Conservation (phyloP, 2,797 vertebrate genomes). For the Cephalopachus bancanus region DNA sequence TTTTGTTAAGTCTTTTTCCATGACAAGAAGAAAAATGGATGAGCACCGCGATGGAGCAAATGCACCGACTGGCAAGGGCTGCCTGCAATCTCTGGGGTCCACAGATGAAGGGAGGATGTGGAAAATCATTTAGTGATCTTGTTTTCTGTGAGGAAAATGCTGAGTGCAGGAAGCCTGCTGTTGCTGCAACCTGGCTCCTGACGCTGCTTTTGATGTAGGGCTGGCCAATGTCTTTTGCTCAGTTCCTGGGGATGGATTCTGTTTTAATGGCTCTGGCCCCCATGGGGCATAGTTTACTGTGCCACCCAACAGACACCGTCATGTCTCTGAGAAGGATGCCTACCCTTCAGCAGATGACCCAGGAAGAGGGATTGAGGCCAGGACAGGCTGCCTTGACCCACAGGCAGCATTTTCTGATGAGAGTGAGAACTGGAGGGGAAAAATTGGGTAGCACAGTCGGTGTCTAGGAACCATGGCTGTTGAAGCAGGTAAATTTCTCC, state of each 20-base stretch:
- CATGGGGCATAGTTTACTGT: constrained; percentile 75
- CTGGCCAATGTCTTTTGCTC: constrained; percentile 73
- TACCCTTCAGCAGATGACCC: constrained; percentile 79
- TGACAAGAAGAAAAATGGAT: constrained; percentile 81
- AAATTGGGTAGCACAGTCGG: fast-evolving
- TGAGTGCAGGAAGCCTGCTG: constrained; percentile 81
- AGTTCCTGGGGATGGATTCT: constrained; percentile 77
- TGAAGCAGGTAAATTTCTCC: not conserved
- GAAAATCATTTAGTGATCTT: constrained; percentile 80
- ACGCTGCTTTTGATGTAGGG: constrained; percentile 68
- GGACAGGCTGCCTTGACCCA: constrained; percentile 43
- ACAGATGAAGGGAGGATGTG: not conserved
- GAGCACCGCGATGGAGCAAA: constrained; percentile 71
- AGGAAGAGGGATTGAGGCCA: constrained; percentile 56
- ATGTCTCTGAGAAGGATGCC: constrained; percentile 72
- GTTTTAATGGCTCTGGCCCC: constrained; percentile 85
- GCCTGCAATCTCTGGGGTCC: constrained; percentile 49
- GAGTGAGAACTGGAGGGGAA: not conserved
- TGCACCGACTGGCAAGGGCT: constrained; percentile 69
- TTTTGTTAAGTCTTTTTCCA: constrained; percentile 85
- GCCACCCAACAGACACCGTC: constrained; percentile 68
- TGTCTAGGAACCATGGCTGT: not conserved
- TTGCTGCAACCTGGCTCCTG: constrained; percentile 58
- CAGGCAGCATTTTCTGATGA: constrained; percentile 14
- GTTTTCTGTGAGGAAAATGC: constrained; percentile 81